Conservation (phyloP, 2,888 invertebrate genomes). For the Meghimatium bilineatum region DNA sequence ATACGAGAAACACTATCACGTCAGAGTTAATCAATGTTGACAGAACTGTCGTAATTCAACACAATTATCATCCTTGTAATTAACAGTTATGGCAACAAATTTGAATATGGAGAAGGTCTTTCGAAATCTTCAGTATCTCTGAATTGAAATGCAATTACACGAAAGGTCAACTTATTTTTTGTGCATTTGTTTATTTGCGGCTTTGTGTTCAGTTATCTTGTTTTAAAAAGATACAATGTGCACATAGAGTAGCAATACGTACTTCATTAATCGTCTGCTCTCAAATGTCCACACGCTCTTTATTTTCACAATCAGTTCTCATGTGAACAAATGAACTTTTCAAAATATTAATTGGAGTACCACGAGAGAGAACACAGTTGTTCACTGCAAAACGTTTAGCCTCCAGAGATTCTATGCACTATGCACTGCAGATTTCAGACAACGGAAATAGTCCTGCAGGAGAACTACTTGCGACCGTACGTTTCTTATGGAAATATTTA, state of each 20-base stretch:
- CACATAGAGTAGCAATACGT: not conserved
- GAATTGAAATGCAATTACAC: too few species aligned
- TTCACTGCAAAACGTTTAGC: not conserved
- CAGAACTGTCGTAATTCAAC: too few species aligned
- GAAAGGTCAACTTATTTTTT: too few species aligned
- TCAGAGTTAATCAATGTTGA: too few species aligned
- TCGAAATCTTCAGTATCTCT: too few species aligned
- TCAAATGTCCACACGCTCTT: not conserved
- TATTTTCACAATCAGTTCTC: not conserved
- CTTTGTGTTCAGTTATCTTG: not conserved
- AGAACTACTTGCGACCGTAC: not conserved
- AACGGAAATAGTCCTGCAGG: not conserved
- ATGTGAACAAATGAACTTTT: not conserved
- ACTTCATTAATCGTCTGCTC: not conserved
- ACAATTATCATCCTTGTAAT: too few species aligned
- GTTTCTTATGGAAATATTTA: conserved; percentile 9
- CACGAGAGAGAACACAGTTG: not conserved
- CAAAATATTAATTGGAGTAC: not conserved
- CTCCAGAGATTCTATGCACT: not conserved
- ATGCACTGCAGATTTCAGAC: not conserved
- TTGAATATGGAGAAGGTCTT: too few species aligned
- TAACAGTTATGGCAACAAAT: too few species aligned
- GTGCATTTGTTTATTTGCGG: not conserved
- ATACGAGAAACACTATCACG: too few species aligned
- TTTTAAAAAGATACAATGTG: not conserved